Conservation (phyloP, 2,888 invertebrate species). For the Philaethria dido region DNA sequence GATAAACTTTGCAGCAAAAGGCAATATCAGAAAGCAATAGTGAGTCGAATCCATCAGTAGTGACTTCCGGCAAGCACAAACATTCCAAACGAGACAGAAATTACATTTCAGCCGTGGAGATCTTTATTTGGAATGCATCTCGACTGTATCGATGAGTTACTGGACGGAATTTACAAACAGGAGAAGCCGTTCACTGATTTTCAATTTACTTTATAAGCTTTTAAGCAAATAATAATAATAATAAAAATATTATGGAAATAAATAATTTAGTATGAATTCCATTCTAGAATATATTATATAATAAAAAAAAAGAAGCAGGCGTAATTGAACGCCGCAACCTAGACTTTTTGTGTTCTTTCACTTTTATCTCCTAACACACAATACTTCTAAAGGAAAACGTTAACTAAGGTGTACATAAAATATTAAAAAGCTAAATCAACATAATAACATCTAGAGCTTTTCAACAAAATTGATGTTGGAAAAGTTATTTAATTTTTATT, state of each 20-base stretch:
- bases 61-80: constrained; percentile 36
- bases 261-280: neutral
- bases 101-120: constrained; percentile 38
- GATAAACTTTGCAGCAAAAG: constrained; percentile 26
- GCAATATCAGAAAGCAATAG: constrained; percentile 43
- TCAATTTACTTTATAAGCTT: neutral
- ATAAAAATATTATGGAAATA: neutral
- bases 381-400: neutral
- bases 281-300: neutral
- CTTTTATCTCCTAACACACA: neutral
- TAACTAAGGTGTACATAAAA: neutral
- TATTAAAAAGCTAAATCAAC: neutral
- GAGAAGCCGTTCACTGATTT: constrained; percentile 23
- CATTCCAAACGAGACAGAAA: constrained; percentile 35
- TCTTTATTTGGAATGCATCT: constrained; percentile 34
- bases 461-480: constrained; percentile 21
- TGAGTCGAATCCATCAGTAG: constrained; percentile 37
- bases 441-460: constrained; percentile 1
- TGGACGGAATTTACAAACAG: constrained; percentile 28
- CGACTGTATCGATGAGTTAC: constrained; percentile 22
- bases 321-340: too few species aligned
- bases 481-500: constrained; percentile 8
- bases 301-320: neutral
- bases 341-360: too few species aligned
- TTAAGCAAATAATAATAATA: neutral